Evolutionary conservation across 2,888 invertebrate genomes (phyloP), one percentile per base, ranked within the genome.

Genomic region (Euplagia quadripunctaria): DNA sequence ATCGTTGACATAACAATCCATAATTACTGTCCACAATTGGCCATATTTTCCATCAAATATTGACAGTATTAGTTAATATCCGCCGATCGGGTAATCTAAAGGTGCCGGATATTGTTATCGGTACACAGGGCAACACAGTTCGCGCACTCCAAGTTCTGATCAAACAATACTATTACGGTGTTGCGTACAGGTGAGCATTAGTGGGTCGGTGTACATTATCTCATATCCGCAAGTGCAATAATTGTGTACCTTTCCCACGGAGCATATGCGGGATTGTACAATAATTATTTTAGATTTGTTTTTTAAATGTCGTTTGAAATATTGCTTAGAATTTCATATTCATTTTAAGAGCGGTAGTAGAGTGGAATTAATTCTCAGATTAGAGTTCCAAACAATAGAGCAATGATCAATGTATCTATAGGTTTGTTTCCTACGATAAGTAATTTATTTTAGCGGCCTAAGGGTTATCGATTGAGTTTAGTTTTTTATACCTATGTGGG

Each of bases 161-260:
- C 63, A 74, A 72, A 76, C 69, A 71, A 74, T 77, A 83, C 75
- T 81, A 79, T 78, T 68, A 63, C 61, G 66, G 71, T 31, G 61
- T 68, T 43, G 49, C 76, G 69, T 66, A 72, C 42, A 52, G 58
- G 75, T 72, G 74, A 79, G 68, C 68, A 79, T 80, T 79, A 72
- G 73, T 84, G 69, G 71, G 68, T 67, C 63, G 68, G 49, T 79
- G 77, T 77, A 81, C 68, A 73, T 86, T 93, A 94, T 93, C 92
- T 92, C 92, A 90, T 92, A 91, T 94, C 94, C 94, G 94, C 91
- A 85, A 83, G 81, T 87, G 86, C 85, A 86, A 85, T 82, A 78
- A 88, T 88, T 92, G 92, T 93, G 87, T 95, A 87, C 88, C 79
- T 92, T 95, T 95, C 95, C 87, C 95, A 95, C 94, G 94, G 91